These are phyloP conservation scores for Drymonia ruficornis DNA, from an alignment of 2,888 invertebrate species.

Conservation along the genomic window DNA sequence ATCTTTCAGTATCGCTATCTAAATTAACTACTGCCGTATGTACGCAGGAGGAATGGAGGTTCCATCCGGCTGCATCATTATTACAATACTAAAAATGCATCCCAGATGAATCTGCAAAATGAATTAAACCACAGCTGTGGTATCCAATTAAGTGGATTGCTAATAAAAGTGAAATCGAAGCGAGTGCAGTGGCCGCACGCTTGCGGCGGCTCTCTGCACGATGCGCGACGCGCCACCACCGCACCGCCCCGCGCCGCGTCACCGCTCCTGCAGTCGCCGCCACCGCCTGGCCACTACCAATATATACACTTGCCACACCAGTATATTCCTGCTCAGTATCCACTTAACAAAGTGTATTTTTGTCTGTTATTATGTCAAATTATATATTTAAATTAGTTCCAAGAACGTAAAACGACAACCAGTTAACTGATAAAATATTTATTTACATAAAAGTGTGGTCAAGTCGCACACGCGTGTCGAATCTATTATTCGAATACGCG, in stretches of 20 bases:
- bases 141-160: constrained; percentile 84
- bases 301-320: constrained; percentile 19
- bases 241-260: constrained; percentile 18
- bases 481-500: constrained; percentile 35
- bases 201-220: constrained; percentile 31
- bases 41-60: constrained; percentile 10
- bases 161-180: constrained; percentile 85
- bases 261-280: constrained; percentile 17
- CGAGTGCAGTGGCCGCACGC: constrained; percentile 80
- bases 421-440: not conserved
- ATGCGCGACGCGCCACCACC: constrained; percentile 12
- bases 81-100: constrained; percentile 50
- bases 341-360: constrained; percentile 19
- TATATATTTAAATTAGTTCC: constrained; percentile 9
- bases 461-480: constrained; percentile 9
- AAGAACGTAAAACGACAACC: constrained; percentile 7
- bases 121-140: constrained; percentile 80
- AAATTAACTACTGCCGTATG: too few relatives aligned
- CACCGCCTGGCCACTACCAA: constrained; percentile 17
- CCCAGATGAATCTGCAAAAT: constrained; percentile 78
- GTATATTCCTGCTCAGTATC: constrained; percentile 18
- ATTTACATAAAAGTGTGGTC: not conserved
- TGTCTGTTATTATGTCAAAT: constrained; percentile 15
- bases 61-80: constrained; percentile 36
- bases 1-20: too few relatives aligned